A percentile compares a stretch with the other conserved stretches of the same genome.
Evolutionary conservation across 2,797 vertebrate genomes (phyloP).

Genomic region (Pelobates cultripes): DNA sequence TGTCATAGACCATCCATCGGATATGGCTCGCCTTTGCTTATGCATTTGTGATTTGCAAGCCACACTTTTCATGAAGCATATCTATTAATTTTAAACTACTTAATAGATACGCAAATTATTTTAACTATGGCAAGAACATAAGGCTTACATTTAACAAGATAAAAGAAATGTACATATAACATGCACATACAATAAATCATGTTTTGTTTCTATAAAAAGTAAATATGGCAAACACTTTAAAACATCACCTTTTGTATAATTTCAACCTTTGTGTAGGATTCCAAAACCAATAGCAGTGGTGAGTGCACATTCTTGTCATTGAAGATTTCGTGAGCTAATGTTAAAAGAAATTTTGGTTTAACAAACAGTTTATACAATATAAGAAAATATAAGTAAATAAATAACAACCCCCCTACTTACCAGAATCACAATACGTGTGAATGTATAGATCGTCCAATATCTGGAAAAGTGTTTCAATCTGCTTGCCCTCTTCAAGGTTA

Average conservation of each 20-base stretch:
- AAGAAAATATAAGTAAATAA: neutral
- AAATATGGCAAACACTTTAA: too few species aligned
- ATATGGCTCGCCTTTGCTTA: too few species aligned
- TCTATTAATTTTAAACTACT: too few species aligned
- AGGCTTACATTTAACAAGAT: too few species aligned
- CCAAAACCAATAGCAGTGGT: slow-evolving; percentile 82
- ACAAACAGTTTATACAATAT: neutral
- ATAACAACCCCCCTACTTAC: slow-evolving; percentile 67
- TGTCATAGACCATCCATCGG: too few species aligned
- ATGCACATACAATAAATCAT: too few species aligned
- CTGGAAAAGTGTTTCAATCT: slow-evolving; percentile 82
- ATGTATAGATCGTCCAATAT: slow-evolving; percentile 86
- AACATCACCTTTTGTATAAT: slow-evolving; percentile 86
- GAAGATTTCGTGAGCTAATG: slow-evolving; percentile 82
- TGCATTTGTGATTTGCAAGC: too few species aligned
- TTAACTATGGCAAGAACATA: too few species aligned
- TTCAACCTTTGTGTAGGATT: slow-evolving; percentile 75
- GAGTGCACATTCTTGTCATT: slow-evolving; percentile 79
- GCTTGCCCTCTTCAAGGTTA: slow-evolving; percentile 81
- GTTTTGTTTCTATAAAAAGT: too few species aligned
- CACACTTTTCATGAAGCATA: too few species aligned
- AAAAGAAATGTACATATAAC: too few species aligned
- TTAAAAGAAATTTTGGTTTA: neutral
- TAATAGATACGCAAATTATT: too few species aligned
- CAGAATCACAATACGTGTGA: slow-evolving; percentile 78